Evolutionary conservation across 2,113 vertebrate genomes (phyloP).

Genomic region (Neomonachus schauinslandi): DNA sequence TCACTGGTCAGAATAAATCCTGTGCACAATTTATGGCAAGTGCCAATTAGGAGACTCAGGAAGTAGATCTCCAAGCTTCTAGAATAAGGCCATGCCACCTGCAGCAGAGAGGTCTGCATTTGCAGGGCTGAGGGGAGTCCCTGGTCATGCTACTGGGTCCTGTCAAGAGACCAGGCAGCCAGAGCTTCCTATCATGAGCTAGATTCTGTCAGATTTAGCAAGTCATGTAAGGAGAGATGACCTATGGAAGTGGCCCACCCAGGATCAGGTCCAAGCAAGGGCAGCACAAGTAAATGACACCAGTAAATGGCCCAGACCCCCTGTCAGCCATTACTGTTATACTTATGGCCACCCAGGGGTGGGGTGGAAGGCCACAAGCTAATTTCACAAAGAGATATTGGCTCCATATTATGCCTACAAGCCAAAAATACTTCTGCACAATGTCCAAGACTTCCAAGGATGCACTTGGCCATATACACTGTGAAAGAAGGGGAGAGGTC

Average conservation of each 20-base stretch:
- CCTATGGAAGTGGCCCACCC: not conserved
- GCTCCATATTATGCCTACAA: not conserved
- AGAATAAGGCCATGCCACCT: not conserved
- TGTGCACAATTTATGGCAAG: not conserved
- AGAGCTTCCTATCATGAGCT: not conserved
- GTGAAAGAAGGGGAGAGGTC: not conserved
- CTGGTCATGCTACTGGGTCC: not conserved
- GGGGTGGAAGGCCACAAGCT: not conserved
- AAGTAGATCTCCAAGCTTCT: not conserved
- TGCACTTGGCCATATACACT: not conserved
- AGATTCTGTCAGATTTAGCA: not conserved
- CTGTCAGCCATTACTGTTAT: rapidly evolving
- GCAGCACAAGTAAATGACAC: not conserved
- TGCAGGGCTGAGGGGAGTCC: rapidly evolving
- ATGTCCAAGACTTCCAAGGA: not conserved
- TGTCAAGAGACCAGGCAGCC: not conserved
- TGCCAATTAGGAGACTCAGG: not conserved
- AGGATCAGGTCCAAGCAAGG: not conserved
- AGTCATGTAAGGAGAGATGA: not conserved
- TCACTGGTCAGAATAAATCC: not conserved
- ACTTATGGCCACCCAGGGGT: not conserved
- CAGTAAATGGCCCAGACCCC: not conserved
- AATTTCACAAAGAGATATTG: not conserved
- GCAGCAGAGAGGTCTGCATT: not conserved
- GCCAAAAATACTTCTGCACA: not conserved